Evolutionary conservation across 2,113 vertebrate genomes (phyloP), one percentile per base, ranked within the genome.

Genomic region (Vulpes ferrilata): DNA sequence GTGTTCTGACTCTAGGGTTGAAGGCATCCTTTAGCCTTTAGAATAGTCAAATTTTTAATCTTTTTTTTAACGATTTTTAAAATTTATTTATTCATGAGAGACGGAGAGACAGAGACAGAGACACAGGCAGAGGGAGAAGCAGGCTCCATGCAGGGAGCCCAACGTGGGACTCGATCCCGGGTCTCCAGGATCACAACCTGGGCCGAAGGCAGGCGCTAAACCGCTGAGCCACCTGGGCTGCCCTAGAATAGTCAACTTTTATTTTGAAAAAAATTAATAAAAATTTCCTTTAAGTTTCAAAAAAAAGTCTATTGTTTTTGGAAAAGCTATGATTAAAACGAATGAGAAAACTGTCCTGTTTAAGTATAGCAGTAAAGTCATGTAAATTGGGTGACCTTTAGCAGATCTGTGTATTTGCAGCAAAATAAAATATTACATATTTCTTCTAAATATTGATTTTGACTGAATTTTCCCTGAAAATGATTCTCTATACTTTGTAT

Each of bases 391-490:
- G 11, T 59, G 23, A 71, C 7, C 35, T 73, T 78, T 74, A 30
- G 53, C 17, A 65, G 30, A 79, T 1, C 7, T 84, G 15, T 60
- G 8, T 60, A 7, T 86, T 85, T 67, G n/a, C 22, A 69, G 25
- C 6, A 11, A 57, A 38, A 82, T 30, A 73, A 64, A 73, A 48
- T 79, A 88, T 69, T 76, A 59, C 53, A 76, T 80, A 60, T 62
- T 90, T 86, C 10, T 82, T 82, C 17, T 35, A 90, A 95, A 64
- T 90, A 38, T 7, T 64, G 2, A 69, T 90, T 90, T 87, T 95
- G 65, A 71, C 38, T 55, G 15, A 69, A 69, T 69, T 86, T 12
- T 64, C 10, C 11, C 12, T 43, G 43, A 65, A 90, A 20, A 90
- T 25, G 8, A 35, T 83, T 85, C 32, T 89, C 67, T 69, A n/a